Conservation (phyloP, 1,140 invertebrate species). For the Saccostrea echinata region DNA sequence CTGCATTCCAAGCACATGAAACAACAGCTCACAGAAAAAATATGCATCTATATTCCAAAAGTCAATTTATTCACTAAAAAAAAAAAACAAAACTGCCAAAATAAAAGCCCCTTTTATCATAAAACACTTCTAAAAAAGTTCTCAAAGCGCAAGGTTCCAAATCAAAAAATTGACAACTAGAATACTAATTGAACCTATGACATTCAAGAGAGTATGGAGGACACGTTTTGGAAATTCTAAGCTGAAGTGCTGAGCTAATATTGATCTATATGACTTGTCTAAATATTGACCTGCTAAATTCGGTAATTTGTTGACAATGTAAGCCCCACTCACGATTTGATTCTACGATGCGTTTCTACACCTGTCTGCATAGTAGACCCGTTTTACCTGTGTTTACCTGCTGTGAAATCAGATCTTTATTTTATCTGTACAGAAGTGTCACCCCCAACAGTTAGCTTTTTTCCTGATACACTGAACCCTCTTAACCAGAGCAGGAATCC, state of each 20-base stretch:
- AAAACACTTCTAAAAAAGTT: neutral
- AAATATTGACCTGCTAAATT: slow-evolving; percentile 36
- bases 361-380: neutral
- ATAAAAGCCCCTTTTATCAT: neutral
- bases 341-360: neutral
- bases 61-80: neutral
- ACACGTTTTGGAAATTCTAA: slow-evolving; percentile 15
- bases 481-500: neutral
- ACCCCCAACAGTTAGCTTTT: slow-evolving; percentile 14
- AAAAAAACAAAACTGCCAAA: neutral
- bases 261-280: slow-evolving; percentile 32
- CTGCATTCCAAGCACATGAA: neutral
- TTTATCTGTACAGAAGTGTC: neutral
- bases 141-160: neutral
- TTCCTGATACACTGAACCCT: slow-evolving; percentile 16
- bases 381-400: slow-evolving; percentile 34
- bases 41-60: neutral
- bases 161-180: neutral
- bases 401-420: slow-evolving; percentile 21
- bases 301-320: slow-evolving; percentile 20
- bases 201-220: slow-evolving; percentile 20
- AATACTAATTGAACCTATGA: neutral
- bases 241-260: slow-evolving; percentile 28
- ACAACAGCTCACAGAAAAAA: neutral
- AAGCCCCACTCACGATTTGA: neutral